These are phyloP conservation scores for Adelognathus sp. DNA, from an alignment of 2,888 invertebrate genomes.

Conservation along the genomic window DNA sequence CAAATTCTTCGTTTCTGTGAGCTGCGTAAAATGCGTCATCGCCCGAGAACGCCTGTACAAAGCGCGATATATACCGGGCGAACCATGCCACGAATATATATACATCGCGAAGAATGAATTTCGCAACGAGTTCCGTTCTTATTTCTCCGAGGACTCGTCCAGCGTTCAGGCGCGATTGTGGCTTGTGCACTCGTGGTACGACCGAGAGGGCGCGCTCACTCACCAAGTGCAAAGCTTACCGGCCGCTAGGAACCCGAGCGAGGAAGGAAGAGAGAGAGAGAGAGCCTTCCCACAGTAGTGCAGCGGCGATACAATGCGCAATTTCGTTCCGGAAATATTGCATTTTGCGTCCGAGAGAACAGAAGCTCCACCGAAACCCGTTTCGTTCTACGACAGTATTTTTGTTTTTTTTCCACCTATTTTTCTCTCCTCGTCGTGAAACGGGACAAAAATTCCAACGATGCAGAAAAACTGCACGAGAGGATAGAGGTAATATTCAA, in stretches of 20 bases:
- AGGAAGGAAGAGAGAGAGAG: not conserved
- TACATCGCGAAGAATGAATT: slow-evolving; percentile 62
- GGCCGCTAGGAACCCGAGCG: slow-evolving; percentile 27
- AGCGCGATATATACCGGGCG: not conserved
- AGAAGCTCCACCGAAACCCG: slow-evolving; percentile 21
- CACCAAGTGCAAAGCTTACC: slow-evolving; percentile 19
- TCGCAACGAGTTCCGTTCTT: slow-evolving; percentile 67
- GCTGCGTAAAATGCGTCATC: slow-evolving; percentile 39
- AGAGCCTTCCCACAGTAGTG: slow-evolving; percentile 23
- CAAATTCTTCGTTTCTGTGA: slow-evolving; percentile 35
- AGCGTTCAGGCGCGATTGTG: slow-evolving; percentile 48
- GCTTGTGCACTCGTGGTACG: slow-evolving; percentile 37
- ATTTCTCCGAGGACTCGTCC: slow-evolving; percentile 68
- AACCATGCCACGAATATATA: not conserved
- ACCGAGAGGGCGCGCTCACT: slow-evolving; percentile 22
- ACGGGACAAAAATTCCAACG: not conserved
- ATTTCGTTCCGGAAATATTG: slow-evolving; percentile 71
- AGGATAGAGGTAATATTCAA: slow-evolving; percentile 9
- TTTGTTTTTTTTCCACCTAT: slow-evolving; percentile 1
- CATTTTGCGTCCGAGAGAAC: slow-evolving; percentile 61
- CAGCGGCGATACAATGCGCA: slow-evolving; percentile 59
- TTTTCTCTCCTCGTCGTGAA: not conserved
- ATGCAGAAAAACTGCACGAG: not conserved
- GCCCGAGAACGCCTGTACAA: not conserved
- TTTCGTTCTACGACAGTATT: slow-evolving; percentile 16